These are phyloP conservation scores for Sorex araneus DNA, from an alignment of 2,113 vertebrate species.

Conservation along the genomic window DNA sequence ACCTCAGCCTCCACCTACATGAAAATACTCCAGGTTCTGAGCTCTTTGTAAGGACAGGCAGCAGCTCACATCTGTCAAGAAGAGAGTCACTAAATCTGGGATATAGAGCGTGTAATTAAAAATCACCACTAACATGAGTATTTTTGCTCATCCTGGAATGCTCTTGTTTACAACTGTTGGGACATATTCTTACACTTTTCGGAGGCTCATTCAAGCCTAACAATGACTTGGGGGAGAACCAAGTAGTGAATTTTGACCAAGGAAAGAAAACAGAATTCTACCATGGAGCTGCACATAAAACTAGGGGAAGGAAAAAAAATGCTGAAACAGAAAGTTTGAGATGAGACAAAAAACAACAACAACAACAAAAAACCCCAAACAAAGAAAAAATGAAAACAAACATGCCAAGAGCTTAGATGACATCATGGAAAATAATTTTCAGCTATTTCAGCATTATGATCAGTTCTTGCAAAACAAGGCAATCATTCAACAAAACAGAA, in stretches of 20 bases:
- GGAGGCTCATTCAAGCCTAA: neutral
- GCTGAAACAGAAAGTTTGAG: neutral
- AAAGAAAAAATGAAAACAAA: too few species aligned
- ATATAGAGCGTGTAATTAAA: conserved; percentile 74
- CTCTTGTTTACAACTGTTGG: neutral
- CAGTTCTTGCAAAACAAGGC: conserved; percentile 33
- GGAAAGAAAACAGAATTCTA: conserved; percentile 22
- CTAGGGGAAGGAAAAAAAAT: neutral
- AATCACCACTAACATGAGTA: conserved; percentile 58
- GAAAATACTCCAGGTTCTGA: conserved; percentile 83
- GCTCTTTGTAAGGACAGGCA: conserved; percentile 85
- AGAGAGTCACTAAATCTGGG: conserved; percentile 47
- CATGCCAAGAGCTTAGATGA: neutral
- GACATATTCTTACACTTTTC: neutral
- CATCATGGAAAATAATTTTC: conserved; percentile 52
- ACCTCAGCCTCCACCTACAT: conserved; percentile 89
- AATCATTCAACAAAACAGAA: neutral
- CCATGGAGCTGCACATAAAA: neutral
- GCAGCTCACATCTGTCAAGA: conserved; percentile 83
- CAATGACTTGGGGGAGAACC: neutral
- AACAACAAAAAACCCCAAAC: neutral
- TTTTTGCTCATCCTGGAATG: neutral
- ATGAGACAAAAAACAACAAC: neutral
- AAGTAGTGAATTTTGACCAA: conserved; percentile 3
- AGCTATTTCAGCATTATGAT: neutral